These are phyloP conservation scores for Styela plicata DNA, from an alignment of 23 tunicate species.

Conservation along the genomic window DNA sequence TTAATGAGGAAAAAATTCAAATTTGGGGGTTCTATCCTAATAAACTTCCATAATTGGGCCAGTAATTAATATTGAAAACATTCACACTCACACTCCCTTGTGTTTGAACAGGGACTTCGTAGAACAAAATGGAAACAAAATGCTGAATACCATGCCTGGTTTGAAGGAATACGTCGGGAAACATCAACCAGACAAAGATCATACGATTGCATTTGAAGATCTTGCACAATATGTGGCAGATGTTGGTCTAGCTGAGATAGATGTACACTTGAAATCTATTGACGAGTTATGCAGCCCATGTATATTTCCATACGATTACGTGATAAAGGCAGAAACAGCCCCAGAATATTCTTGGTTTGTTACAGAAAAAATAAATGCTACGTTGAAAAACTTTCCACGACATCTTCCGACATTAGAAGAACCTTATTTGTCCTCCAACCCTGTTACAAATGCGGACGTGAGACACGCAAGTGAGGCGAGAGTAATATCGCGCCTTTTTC, in stretches of 20 bases:
- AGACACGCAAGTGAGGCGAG: background rate
- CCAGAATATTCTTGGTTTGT: constrained; percentile 45
- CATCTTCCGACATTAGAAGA: background rate
- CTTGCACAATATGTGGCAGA: constrained; percentile 43
- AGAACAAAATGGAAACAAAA: constrained; percentile 28
- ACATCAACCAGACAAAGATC: constrained; percentile 37
- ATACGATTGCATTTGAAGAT: constrained; percentile 45
- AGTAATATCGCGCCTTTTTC: constrained; percentile 18
- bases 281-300: constrained; percentile 41
- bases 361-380: constrained; percentile 28
- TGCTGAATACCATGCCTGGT: constrained; percentile 44
- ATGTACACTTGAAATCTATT: constrained; percentile 41
- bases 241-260: constrained; percentile 28
- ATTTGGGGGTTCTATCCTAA: no score
- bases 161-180: constrained; percentile 22
- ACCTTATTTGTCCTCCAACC: background rate
- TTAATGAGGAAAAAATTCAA: no score
- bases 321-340: constrained; percentile 44
- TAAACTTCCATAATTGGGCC: no score
- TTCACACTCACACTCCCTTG: constrained; percentile 1
- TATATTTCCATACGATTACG: constrained; percentile 33
- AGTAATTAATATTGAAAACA: background rate
- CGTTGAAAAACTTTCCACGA: constrained; percentile 24
- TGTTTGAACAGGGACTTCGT: constrained; percentile 30
- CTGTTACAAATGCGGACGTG: background rate